A percentile compares a stretch with the other conserved stretches of the same genome.
phyloP scores from a whole-genome alignment of 1,140 invertebrate genomes.

The Drosophila takahashii region DNA sequence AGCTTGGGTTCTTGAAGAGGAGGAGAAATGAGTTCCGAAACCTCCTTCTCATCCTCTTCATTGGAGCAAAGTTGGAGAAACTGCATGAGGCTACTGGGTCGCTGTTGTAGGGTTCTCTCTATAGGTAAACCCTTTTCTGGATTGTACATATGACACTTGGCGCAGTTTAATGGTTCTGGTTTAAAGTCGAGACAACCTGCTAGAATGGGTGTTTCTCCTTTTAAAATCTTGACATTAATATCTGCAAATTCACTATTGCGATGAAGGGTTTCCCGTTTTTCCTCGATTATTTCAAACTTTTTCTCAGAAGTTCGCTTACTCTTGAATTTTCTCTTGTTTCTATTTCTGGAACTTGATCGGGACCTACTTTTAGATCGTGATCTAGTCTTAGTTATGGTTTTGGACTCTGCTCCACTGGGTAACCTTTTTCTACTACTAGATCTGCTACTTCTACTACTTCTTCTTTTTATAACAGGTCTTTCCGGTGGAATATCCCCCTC shows the following conservation, averaged over 20 bases:
- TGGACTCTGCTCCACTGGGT: conserved; percentile 2
- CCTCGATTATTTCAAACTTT: background rate
- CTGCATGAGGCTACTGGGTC: conserved; percentile 44
- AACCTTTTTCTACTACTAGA: background rate
- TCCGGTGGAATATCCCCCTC: background rate
- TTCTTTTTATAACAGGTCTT: background rate
- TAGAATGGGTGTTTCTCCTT: conserved; percentile 12
- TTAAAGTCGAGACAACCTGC: conserved; percentile 20
- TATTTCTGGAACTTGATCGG: background rate
- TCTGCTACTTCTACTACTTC: background rate
- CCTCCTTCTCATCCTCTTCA: conserved; percentile 1
- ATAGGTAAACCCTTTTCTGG: background rate
- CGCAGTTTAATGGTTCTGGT: background rate
- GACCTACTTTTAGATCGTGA: background rate
- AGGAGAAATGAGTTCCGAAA: background rate
- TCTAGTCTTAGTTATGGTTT: background rate
- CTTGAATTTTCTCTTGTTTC: background rate
- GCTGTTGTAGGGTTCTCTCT: background rate
- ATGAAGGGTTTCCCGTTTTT: background rate
- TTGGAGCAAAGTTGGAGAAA: conserved; percentile 19
- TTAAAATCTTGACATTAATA: conserved; percentile 24
- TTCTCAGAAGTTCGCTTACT: background rate
- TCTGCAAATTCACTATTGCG: background rate
- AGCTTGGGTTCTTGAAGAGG: conserved; percentile 2
- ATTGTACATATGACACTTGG: conserved; percentile 19